These are phyloP conservation scores for Drosophila siamana DNA, from an alignment of 2,888 invertebrate genomes.

Conservation along the genomic window DNA sequence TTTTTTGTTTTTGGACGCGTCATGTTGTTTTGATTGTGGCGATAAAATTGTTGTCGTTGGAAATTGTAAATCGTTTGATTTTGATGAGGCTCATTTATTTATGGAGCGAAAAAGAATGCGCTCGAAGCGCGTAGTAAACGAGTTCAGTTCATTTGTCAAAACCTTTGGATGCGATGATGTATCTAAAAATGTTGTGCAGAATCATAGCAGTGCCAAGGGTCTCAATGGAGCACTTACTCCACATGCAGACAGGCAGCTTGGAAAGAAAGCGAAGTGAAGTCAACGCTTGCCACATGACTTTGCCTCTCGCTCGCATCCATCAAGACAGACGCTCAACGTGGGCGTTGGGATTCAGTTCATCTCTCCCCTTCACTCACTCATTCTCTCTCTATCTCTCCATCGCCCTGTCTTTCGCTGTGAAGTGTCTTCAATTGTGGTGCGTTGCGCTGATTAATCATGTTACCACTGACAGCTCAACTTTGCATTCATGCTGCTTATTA, in stretches of 20 bases:
- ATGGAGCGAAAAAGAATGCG: slow-evolving; percentile 2
- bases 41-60: slow-evolving; percentile 52
- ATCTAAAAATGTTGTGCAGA: slow-evolving; percentile 9
- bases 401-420: slow-evolving; percentile 2
- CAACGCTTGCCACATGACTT: slow-evolving; percentile 52
- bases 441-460: slow-evolving; percentile 76
- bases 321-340: slow-evolving; percentile 48
- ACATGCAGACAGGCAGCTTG: slow-evolving; percentile 15
- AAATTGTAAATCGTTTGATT: slow-evolving; percentile 62
- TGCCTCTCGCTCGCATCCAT: slow-evolving; percentile 49
- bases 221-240: slow-evolving; percentile 10
- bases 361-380: neutral
- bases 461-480: slow-evolving; percentile 80
- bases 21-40: slow-evolving; percentile 69
- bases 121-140: slow-evolving; percentile 12
- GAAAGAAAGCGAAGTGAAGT: slow-evolving; percentile 35
- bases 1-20: slow-evolving; percentile 47
- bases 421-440: slow-evolving; percentile 71
- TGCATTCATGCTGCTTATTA: slow-evolving; percentile 76
- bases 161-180: slow-evolving; percentile 22
- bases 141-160: slow-evolving; percentile 35
- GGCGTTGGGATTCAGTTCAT: slow-evolving; percentile 42
- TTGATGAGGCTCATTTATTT: slow-evolving; percentile 59
- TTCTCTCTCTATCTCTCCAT: neutral
- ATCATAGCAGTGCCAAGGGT: neutral